Base-by-base conservation (phyloP, 2,113 vertebrate genomes). In the Cepphus grylle region DNA sequence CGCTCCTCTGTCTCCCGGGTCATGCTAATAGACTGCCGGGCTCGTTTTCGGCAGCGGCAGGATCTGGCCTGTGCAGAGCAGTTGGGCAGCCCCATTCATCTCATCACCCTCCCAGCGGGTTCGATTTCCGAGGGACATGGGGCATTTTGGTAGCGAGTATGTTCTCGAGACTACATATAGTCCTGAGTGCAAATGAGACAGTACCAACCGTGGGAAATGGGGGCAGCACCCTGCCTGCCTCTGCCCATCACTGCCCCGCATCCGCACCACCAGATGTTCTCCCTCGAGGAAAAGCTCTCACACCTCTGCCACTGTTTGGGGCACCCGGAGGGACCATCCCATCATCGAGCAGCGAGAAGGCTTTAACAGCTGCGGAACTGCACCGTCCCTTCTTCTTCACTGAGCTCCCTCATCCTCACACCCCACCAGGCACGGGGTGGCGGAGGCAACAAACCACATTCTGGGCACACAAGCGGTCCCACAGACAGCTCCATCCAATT, bases 11-110 rank as follows among this genome's bases (percentile, higher is more conserved):
- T 15, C 58, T 45, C 67, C 30, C 5, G 2, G 43, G 34, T 15
- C 11, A 0, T 2, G 18, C 45, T 19, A 21, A n/a, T 1, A 62
- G 52, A 2, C 3, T 15, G 16, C 1, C 0, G 1, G 56, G 49
- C 58, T 77, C 9, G 1, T 40, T 69, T 67, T 19, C 4, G 2
- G 56, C 50, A 61, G 29, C 16, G 9, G 20, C 52, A 65, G 61
- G 29, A 23, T 32, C 73, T 50, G 69, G 40, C 38, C 47, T 20
- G 21, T 67, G 11, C 34, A 27, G 56, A 50, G 36, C 76, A 36
- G 49, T 62, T 8, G 40, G 9, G 26, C 71, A 58, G 67, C 53
- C 56, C 49, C 2, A 0, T 17, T 38, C 73, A 43, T 3, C 52
- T 42, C 56, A 19, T 0, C 3, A 1, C 13, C 15, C 38, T 34